Conservation (phyloP, 1,140 invertebrate genomes). For the Habropoda laboriosa region DNA sequence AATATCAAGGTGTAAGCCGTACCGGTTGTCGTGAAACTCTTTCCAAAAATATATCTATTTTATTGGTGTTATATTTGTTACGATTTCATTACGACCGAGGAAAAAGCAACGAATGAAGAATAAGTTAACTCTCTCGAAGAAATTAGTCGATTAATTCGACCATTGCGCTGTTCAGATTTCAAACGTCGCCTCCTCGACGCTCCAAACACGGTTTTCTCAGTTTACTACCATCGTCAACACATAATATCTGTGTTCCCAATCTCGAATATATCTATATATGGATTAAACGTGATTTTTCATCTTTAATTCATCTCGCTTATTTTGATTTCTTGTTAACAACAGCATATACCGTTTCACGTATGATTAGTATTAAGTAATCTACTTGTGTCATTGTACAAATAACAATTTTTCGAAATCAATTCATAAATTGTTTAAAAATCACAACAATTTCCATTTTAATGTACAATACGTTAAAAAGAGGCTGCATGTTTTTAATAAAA, state of each 20-base stretch:
- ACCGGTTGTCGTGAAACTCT: background rate
- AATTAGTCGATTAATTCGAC: constrained; percentile 14
- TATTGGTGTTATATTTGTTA: background rate
- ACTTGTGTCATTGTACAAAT: background rate
- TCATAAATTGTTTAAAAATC: background rate
- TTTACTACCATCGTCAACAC: constrained; percentile 17
- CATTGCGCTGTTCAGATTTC: background rate
- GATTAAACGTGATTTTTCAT: background rate
- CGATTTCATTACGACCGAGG: background rate
- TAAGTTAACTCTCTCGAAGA: background rate
- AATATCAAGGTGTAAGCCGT: too few relatives aligned
- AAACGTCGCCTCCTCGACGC: background rate
- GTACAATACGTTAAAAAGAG: background rate
- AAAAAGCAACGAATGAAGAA: background rate
- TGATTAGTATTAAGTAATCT: background rate
- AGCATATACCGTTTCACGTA: background rate
- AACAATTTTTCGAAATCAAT: background rate
- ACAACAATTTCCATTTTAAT: background rate
- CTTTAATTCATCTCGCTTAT: background rate
- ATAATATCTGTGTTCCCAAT: background rate
- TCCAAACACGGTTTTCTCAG: background rate
- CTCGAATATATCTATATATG: background rate
- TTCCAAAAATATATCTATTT: background rate
- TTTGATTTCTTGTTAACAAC: background rate
- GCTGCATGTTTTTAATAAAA: background rate